These are phyloP conservation scores for Caenorhabditis doughertyi DNA, from an alignment of 2,888 invertebrate species.

Conservation along the genomic window DNA sequence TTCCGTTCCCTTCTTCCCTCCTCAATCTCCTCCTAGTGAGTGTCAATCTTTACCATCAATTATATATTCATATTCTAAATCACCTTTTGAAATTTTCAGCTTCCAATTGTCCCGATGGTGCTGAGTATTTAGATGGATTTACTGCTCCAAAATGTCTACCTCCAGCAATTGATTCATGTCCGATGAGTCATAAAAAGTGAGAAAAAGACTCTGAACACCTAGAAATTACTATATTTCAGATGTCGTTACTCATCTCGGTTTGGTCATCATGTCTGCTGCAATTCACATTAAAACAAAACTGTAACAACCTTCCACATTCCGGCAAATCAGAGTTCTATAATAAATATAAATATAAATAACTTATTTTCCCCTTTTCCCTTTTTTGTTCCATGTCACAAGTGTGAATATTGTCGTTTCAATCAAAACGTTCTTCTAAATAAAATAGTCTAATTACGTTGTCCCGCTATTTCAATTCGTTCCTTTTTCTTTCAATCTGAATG, in stretches of 20 bases:
- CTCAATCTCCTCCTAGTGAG: conserved; percentile 38
- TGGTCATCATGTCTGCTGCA: conserved; percentile 59
- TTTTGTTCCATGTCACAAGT: conserved; percentile 5
- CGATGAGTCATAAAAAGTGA: conserved; percentile 65
- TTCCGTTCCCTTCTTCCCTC: conserved; percentile 54
- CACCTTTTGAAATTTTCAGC: conserved; percentile 20
- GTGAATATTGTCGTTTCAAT: conserved; percentile 17
- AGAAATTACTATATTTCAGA: conserved; percentile 27
- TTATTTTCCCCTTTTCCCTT: conserved; percentile 1
- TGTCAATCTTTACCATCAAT: not conserved
- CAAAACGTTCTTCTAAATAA: conserved; percentile 31
- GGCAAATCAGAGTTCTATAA: conserved; percentile 49
- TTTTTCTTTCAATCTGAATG: conserved; percentile 29
- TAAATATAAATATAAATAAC: no score
- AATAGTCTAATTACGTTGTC: conserved; percentile 33
- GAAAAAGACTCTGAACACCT: not conserved
- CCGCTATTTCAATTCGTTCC: conserved; percentile 57
- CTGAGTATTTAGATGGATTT: conserved; percentile 62
- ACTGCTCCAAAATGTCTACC: conserved; percentile 67
- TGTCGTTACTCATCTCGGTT: conserved; percentile 41
- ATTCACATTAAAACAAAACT: conserved; percentile 14
- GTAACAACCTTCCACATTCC: conserved; percentile 32
- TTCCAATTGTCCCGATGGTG: conserved; percentile 57
- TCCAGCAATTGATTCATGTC: conserved; percentile 72
- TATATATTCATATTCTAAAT: not conserved